Evolutionary conservation across 2,113 vertebrate genomes (phyloP), one percentile per base, ranked within the genome.

Genomic region (Todiramphus chloris): DNA sequence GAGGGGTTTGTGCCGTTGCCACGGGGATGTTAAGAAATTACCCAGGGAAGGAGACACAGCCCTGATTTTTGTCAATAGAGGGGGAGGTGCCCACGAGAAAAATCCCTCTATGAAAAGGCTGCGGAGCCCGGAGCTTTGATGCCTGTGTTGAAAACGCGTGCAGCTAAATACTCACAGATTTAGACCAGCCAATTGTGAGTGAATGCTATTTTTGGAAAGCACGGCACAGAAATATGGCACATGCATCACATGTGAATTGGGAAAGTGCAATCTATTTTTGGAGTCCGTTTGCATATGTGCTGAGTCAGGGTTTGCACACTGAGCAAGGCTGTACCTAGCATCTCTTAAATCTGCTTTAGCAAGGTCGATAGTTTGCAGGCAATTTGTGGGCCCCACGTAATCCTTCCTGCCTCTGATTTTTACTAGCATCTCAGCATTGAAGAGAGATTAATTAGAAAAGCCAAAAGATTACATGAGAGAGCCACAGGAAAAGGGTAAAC

Each of bases 271-370:
- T 76, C 94, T 97, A 95, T 97, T 96, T 96, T 95, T 87, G 91
- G 96, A 94, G 50, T n/a, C 66, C 53, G n/a, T 92, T 96, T 94
- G 93, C 95, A 94, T 89, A 94, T 96, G 59, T 96, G 96, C 96
- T 97, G 96, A 97, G 94, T 95, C 96, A 96, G 94, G 80, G 77
- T 94, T 95, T 91, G 62, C 78, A 92, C 66, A 79, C 27, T 92
- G 59, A 85, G 60, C 74, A 51, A 89, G 62, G 50, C 74, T 91
- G 69, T 12, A 92, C 66, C 73, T 94, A 90, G 25, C 21, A 31
- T 66, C 55, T 89, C 92, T 62, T 64, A 85, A 80, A 76, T 78
- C 58, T 90, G 70, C 74, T 79, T 91, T 68, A 63, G 53, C 68
- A 89, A 89, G 80, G 74, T 81, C 82, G 37, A 69, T 68, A 69